These are phyloP conservation scores for Schizopygopsis malacanthus DNA, from an alignment of 2,797 vertebrate genomes.

Conservation along the genomic window DNA sequence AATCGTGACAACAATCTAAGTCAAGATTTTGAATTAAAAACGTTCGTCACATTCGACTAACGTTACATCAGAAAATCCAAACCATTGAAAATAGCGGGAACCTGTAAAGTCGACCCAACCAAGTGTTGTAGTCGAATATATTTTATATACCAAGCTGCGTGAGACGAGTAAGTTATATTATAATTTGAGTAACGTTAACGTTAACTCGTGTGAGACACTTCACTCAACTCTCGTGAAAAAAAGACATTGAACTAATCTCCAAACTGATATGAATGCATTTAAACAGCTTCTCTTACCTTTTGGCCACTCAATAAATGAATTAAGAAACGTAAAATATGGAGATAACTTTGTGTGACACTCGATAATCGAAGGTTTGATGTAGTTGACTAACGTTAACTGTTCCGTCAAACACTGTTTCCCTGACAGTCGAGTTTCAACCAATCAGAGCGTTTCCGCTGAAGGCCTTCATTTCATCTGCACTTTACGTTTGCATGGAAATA, in stretches of 20 bases:
- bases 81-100: background rate
- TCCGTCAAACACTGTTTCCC: background rate
- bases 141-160: background rate
- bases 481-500: background rate
- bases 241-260: background rate
- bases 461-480: background rate
- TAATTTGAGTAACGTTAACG: background rate
- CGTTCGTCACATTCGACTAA: background rate
- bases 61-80: background rate
- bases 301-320: background rate
- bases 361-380: background rate
- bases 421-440: background rate
- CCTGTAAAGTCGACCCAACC: background rate
- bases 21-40: slow-evolving; percentile 10
- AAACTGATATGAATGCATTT: background rate
- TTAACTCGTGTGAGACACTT: background rate
- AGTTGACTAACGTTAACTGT: background rate
- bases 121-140: background rate
- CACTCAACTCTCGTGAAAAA: background rate
- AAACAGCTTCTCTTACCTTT: slow-evolving; percentile 5
- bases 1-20: background rate
- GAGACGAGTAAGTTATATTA: background rate
- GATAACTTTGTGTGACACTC: background rate
- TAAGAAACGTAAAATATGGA: background rate
- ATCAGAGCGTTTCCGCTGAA: background rate